Evolutionary conservation across 2,797 vertebrate species (phyloP).

Genomic region (Pagetopsis macropterus): DNA sequence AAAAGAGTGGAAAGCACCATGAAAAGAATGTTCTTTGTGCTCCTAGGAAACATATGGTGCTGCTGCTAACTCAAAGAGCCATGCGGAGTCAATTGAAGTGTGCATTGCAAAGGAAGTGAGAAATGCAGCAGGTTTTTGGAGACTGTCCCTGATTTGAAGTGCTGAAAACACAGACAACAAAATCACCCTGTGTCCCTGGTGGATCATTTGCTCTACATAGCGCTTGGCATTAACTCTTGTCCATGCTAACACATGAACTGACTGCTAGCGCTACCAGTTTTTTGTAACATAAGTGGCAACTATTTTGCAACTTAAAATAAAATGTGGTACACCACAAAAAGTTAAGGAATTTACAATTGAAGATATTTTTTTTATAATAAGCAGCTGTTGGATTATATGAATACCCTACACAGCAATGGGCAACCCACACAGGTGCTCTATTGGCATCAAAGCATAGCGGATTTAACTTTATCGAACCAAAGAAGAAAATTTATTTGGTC

Average conservation of each 20-base stretch:
- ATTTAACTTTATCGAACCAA: background rate
- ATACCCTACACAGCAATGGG: too few species aligned
- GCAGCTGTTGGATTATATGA: background rate
- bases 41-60: conserved; percentile 69
- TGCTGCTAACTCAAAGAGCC: conserved; percentile 68
- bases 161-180: conserved; percentile 54
- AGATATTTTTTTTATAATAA: background rate
- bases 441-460: background rate
- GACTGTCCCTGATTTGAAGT: conserved; percentile 67
- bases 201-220: conserved; percentile 66
- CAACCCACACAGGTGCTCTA: background rate
- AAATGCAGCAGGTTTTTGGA: conserved; percentile 53
- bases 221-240: conserved; percentile 49
- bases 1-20: conserved; percentile 23
- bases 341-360: background rate
- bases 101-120: conserved; percentile 28
- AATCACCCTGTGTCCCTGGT: conserved; percentile 44
- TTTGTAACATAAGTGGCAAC: conserved; percentile 13
- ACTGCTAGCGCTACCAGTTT: conserved; percentile 13
- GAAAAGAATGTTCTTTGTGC: conserved; percentile 64
- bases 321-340: conserved; percentile 4
- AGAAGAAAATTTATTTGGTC: background rate
- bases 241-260: conserved; percentile 34
- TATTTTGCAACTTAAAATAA: conserved; percentile 11
- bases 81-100: conserved; percentile 48